Evolutionary conservation across 2,113 vertebrate species (phyloP).

Genomic region (Ctenodactylus gundi): DNA sequence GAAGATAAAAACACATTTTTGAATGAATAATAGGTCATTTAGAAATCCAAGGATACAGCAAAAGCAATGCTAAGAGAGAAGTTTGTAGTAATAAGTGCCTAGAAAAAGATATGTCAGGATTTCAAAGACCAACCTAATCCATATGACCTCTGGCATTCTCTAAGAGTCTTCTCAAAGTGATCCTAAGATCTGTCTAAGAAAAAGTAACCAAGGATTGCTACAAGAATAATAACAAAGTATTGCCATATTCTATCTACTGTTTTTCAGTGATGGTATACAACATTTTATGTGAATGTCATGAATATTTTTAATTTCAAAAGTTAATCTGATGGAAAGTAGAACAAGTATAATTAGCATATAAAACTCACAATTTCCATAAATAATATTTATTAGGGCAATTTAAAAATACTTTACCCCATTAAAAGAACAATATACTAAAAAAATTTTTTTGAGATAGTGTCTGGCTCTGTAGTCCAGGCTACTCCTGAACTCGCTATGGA

Average conservation of each 20-base stretch:
- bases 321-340: conserved; percentile 39
- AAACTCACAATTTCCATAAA: conserved; percentile 36
- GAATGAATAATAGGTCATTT: not conserved
- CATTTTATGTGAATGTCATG: not conserved
- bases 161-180: not conserved
- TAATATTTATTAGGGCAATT: conserved; percentile 25
- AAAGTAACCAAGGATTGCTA: not conserved
- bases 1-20: not conserved
- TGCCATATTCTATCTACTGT: not conserved
- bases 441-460: too few relatives aligned
- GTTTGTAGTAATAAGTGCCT: not conserved
- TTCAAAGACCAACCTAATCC: not conserved
- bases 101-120: not conserved
- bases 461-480: too few relatives aligned
- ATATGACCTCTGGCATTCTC: not conserved
- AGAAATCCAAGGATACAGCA: not conserved
- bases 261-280: conserved; percentile 3
- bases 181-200: not conserved
- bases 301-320: conserved; percentile 43
- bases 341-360: conserved; percentile 22
- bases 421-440: too few relatives aligned
- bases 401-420: conserved; percentile 32
- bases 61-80: not conserved
- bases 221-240: not conserved
- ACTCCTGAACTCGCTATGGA: too few relatives aligned